These are phyloP conservation scores for Kryptopterus vitreolus DNA, from an alignment of 2,797 vertebrate genomes.

Conservation along the genomic window DNA sequence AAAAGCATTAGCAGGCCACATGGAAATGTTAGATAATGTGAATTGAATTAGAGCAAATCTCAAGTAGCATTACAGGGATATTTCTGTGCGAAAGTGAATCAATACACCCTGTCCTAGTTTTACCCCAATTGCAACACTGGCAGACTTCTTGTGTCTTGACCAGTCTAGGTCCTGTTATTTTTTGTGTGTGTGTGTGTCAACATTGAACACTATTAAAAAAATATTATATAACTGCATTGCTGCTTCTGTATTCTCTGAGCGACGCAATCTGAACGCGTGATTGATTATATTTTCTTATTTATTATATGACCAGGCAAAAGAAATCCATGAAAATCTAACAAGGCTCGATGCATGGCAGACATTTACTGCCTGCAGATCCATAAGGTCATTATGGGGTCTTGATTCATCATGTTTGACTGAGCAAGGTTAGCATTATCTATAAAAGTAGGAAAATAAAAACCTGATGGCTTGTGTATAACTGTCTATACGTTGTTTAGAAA, in stretches of 20 bases:
- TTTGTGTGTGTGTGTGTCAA: neutral
- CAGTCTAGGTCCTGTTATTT: neutral
- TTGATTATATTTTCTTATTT: conserved; percentile 37
- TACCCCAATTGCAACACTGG: neutral
- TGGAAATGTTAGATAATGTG: neutral
- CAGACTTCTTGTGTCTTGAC: conserved; percentile 14
- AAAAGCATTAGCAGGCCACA: neutral
- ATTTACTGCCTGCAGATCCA: conserved; percentile 12
- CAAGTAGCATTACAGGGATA: conserved; percentile 30
- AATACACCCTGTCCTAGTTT: conserved; percentile 26
- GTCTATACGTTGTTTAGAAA: neutral
- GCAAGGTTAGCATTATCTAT: neutral
- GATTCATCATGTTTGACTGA: conserved; percentile 12
- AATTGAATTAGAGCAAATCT: conserved; percentile 39
- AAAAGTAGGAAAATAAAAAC: neutral
- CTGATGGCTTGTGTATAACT: neutral
- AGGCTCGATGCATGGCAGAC: conserved; percentile 19
- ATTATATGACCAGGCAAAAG: conserved; percentile 23
- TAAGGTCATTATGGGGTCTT: conserved; percentile 31
- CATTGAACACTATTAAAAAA: neutral
- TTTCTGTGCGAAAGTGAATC: conserved; percentile 29
- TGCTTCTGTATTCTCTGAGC: conserved; percentile 15
- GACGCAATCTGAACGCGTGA: conserved; percentile 19
- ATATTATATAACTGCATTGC: conserved; percentile 3
- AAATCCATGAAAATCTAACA: conserved; percentile 39